Conservation (phyloP, 2,888 invertebrate genomes). For the Cepaea hortensis region DNA sequence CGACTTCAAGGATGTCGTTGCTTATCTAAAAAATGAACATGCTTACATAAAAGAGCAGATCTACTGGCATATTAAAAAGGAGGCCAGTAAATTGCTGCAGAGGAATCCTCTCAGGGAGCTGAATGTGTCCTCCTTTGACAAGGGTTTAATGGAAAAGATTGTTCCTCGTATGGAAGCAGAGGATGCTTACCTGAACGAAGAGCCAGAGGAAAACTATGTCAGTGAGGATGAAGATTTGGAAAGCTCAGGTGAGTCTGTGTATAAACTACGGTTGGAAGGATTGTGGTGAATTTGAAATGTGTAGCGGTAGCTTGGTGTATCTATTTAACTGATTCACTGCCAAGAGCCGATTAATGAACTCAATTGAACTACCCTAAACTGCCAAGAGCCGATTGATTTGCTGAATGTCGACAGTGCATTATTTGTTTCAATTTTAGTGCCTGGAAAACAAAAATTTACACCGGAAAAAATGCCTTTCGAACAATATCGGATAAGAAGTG, state of each 20-base stretch:
- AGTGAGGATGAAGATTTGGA: conserved; percentile 36
- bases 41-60: conserved; percentile 12
- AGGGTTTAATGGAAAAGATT: conserved; percentile 17
- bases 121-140: conserved; percentile 17
- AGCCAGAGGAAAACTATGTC: conserved; percentile 30
- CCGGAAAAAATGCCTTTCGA: too few species aligned
- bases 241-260: not conserved
- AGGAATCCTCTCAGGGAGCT: conserved; percentile 27
- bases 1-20: conserved; percentile 43
- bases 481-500: too few species aligned
- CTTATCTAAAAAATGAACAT: conserved; percentile 15
- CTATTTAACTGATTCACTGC: too few species aligned
- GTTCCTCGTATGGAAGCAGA: conserved; percentile 52
- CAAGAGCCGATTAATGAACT: too few species aligned
- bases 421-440: too few species aligned
- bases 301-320: too few species aligned
- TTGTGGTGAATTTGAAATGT: not conserved
- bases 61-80: conserved; percentile 37
- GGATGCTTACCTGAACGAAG: conserved; percentile 58
- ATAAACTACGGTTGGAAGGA: not conserved
- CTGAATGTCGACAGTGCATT: too few species aligned
- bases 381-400: too few species aligned
- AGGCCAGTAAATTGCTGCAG: not conserved
- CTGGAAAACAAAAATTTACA: too few species aligned
- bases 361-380: too few species aligned